Conservation (phyloP, 2,888 invertebrate genomes). For the Sympetrum striolatum region DNA sequence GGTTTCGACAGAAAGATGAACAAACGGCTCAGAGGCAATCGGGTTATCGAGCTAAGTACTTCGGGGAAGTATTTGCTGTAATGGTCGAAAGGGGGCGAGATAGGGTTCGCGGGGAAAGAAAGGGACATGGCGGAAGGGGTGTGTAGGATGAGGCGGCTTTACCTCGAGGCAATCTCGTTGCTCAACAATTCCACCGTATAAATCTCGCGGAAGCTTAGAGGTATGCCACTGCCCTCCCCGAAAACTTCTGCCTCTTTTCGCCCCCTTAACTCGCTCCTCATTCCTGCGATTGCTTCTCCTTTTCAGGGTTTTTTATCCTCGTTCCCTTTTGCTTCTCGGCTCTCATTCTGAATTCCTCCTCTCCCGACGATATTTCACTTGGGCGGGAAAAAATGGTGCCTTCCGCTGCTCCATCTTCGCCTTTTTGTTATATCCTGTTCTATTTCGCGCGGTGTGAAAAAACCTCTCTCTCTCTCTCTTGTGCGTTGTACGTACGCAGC, state of each 20-base stretch:
- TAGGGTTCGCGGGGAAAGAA: background rate
- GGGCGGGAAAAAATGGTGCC: conserved; percentile 6
- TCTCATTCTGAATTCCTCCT: conserved; percentile 38
- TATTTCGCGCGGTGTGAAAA: background rate
- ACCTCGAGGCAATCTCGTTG: conserved; percentile 39
- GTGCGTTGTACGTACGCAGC: too few relatives aligned
- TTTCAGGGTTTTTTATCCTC: background rate
- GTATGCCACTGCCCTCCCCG: background rate
- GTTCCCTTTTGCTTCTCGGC: background rate
- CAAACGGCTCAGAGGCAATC: background rate
- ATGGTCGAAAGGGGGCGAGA: background rate
- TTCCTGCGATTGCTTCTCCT: background rate
- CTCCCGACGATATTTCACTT: conserved; percentile 22
- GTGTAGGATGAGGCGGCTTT: background rate
- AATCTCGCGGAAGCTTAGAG: conserved; percentile 39
- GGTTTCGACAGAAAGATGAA: background rate
- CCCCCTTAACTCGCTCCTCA: background rate
- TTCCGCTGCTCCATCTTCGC: conserved; percentile 12
- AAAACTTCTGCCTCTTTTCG: background rate
- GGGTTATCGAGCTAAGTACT: background rate
- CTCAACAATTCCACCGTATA: conserved; percentile 39
- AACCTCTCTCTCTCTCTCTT: too few relatives aligned
- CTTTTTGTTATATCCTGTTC: conserved; percentile 8
- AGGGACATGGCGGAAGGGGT: background rate
- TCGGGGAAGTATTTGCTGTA: background rate